These are phyloP conservation scores for Zhuqinia jingwanae DNA, from an alignment of 2,888 invertebrate species.

Conservation along the genomic window DNA sequence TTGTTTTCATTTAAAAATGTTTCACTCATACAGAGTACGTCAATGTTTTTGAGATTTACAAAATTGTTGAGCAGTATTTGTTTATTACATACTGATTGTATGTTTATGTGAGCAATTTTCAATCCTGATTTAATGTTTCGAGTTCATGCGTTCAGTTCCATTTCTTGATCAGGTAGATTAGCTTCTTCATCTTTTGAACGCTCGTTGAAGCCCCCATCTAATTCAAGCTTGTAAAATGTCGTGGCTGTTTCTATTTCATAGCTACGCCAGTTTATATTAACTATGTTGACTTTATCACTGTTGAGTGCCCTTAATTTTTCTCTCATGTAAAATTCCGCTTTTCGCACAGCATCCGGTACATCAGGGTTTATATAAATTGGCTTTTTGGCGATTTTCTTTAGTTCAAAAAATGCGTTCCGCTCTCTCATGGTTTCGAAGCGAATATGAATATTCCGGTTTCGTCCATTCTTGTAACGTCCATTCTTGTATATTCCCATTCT, in stretches of 20 bases:
- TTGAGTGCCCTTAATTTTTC: neutral
- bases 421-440: neutral
- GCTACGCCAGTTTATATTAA: no score
- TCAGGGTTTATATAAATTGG: neutral
- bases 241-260: no score
- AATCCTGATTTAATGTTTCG: no score
- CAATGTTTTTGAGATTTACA: neutral
- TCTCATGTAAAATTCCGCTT: neutral
- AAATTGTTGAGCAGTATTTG: neutral
- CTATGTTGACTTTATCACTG: no score
- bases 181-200: no score
- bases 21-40: slow-evolving; percentile 10
- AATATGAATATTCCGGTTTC: neutral
- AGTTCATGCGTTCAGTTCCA: no score
- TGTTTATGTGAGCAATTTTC: neutral
- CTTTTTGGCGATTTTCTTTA: neutral
- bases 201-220: no score
- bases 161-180: no score
- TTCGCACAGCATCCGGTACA: neutral
- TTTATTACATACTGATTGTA: slow-evolving; percentile 12
- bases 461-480: neutral
- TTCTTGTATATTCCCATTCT: neutral
- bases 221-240: no score
- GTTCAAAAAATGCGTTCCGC: neutral
- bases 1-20: slow-evolving; percentile 17